Conservation (phyloP, 2,113 vertebrate genomes). For the Glaucidium brasilianum region DNA sequence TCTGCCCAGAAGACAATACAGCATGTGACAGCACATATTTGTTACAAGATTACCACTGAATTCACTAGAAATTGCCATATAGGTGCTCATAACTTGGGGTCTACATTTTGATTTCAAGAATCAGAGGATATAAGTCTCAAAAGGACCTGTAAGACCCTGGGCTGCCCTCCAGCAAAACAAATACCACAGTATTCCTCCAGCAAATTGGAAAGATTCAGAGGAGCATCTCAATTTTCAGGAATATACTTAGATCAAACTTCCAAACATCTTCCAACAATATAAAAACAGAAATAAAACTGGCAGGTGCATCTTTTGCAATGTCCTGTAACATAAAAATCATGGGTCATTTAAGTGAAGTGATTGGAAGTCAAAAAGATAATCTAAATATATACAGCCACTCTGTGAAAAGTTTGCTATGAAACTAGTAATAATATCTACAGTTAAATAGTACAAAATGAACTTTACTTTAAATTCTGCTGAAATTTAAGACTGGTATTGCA, state of each 20-base stretch:
- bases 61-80: not conserved
- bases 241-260: conserved; percentile 24
- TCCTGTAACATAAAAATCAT: conserved; percentile 7
- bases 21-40: conserved; percentile 24
- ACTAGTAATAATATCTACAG: not conserved
- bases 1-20: conserved; percentile 20
- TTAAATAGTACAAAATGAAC: not conserved
- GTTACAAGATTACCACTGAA: not conserved
- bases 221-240: conserved; percentile 4
- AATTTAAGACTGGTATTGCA: not conserved
- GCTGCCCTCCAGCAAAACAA: conserved; percentile 6
- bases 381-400: not conserved
- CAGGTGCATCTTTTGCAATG: conserved; percentile 36
- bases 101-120: not conserved
- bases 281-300: conserved; percentile 41
- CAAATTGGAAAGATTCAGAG: not conserved
- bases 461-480: not conserved
- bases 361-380: conserved; percentile 12
- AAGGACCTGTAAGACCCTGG: not conserved
- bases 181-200: not conserved
- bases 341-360: not conserved
- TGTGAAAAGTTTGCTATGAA: not conserved
- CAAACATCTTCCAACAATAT: conserved; percentile 13
- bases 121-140: conserved; percentile 29
- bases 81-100: not conserved